Percentiles rank a stretch among this genome's conserved stretches.
These are phyloP conservation scores for Coregonus suidteri DNA, from an alignment of 2,797 vertebrate genomes.

Conservation along the genomic window DNA sequence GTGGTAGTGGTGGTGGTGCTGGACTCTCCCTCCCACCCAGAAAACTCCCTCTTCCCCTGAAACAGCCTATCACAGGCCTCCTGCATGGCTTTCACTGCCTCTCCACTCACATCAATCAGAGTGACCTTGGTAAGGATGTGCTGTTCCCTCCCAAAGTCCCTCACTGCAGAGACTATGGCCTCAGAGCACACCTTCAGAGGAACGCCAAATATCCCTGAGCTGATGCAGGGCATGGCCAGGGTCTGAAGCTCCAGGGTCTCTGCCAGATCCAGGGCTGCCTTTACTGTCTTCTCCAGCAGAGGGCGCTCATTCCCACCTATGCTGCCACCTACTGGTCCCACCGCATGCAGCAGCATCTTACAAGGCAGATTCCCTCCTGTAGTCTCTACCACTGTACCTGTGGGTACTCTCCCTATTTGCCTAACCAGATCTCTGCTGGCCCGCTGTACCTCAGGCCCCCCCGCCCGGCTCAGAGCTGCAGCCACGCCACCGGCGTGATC, in stretches of 20 bases:
- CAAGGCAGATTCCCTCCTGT: conserved; percentile 61
- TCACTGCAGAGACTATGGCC: conserved; percentile 59
- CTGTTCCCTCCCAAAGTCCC: conserved; percentile 45
- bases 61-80: conserved; percentile 48
- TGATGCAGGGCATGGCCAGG: conserved; percentile 62
- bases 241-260: conserved; percentile 40
- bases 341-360: conserved; percentile 65
- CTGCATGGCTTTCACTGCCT: conserved; percentile 57
- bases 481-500: conserved; percentile 60
- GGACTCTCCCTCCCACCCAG: neutral
- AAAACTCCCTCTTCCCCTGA: neutral
- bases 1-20: neutral
- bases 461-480: conserved; percentile 59
- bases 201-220: conserved; percentile 51
- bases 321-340: conserved; percentile 49
- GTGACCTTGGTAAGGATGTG: conserved; percentile 46
- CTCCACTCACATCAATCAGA: conserved; percentile 53
- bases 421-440: conserved; percentile 48
- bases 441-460: conserved; percentile 60
- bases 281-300: conserved; percentile 41
- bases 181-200: conserved; percentile 56
- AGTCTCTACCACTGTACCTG: conserved; percentile 51
- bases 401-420: conserved; percentile 33
- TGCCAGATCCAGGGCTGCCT: conserved; percentile 48
- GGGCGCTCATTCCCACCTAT: conserved; percentile 13